These are phyloP conservation scores for Tokudaia tokunoshimensis DNA, from an alignment of 2,797 vertebrate species.

Conservation along the genomic window DNA sequence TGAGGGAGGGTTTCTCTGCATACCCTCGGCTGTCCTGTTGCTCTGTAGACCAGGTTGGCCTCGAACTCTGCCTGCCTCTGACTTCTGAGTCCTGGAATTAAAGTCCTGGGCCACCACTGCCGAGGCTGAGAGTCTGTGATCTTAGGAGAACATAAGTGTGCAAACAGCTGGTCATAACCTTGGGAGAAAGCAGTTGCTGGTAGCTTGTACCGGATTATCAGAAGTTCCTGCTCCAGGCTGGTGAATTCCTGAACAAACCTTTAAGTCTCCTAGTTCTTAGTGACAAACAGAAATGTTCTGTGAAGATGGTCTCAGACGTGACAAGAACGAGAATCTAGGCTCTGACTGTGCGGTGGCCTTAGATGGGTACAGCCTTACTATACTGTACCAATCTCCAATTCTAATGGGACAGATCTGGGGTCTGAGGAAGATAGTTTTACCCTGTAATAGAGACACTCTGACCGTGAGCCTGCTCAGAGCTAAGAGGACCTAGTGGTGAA, in stretches of 20 bases:
- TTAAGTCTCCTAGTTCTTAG: background rate
- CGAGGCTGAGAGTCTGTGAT: background rate
- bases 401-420: background rate
- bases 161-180: background rate
- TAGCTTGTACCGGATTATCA: background rate
- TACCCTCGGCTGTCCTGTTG: background rate
- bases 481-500: background rate
- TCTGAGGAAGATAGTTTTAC: background rate
- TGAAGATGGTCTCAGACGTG: background rate
- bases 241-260: background rate
- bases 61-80: background rate
- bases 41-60: background rate
- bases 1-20: background rate
- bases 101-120: background rate
- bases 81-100: background rate
- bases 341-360: background rate
- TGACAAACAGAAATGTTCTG: background rate
- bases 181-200: background rate
- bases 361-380: background rate
- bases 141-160: background rate
- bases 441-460: background rate
- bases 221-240: background rate
- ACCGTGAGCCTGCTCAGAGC: background rate
- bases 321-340: background rate
- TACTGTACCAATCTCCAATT: background rate